Conservation (phyloP, 2,888 invertebrate genomes). For the Dione juno region DNA sequence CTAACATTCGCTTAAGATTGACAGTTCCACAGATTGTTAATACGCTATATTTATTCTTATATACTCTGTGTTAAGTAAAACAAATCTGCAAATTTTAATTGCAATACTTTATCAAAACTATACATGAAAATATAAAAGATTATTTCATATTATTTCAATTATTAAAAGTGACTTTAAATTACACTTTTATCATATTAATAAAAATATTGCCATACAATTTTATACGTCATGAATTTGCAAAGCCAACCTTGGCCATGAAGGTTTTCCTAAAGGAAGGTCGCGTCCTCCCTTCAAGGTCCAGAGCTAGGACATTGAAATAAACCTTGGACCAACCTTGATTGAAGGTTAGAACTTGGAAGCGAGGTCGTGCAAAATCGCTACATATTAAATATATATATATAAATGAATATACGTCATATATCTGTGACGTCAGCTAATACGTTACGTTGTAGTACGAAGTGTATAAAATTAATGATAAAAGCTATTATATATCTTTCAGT, state of each 20-base stretch:
- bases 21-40: background rate
- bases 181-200: background rate
- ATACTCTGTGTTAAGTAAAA: background rate
- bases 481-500: background rate
- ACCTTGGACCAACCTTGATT: conserved; percentile 48
- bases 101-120: background rate
- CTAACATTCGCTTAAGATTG: background rate
- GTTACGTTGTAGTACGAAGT: background rate
- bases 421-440: conserved; percentile 24
- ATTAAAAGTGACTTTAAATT: too few relatives aligned
- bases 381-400: conserved; percentile 24
- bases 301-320: conserved; percentile 33
- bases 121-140: background rate
- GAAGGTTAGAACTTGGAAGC: conserved; percentile 50
- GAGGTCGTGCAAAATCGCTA: conserved; percentile 42
- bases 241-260: conserved; percentile 45
- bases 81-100: background rate
- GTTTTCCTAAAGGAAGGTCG: conserved; percentile 54
- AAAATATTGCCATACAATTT: background rate
- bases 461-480: background rate
- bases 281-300: conserved; percentile 53
- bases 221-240: background rate
- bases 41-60: background rate
- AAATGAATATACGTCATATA: conserved; percentile 18
- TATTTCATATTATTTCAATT: too few relatives aligned